Evolutionary conservation across 1,140 invertebrate species (phyloP).

Genomic region (Sweltsa coloradensis): DNA sequence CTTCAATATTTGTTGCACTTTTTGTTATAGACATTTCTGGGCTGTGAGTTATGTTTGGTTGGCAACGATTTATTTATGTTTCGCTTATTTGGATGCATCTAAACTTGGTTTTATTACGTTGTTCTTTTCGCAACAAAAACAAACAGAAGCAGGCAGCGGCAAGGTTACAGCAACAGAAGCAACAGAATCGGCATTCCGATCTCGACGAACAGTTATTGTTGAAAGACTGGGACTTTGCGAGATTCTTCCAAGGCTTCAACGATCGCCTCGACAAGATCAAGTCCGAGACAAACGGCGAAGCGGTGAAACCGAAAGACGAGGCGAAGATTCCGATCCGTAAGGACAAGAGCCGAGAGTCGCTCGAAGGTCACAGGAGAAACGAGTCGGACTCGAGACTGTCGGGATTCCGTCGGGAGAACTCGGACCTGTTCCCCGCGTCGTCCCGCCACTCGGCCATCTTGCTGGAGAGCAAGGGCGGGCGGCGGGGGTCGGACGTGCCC

Average conservation of each 20-base stretch:
- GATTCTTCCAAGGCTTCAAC: slow-evolving; percentile 57
- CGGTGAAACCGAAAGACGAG: background rate
- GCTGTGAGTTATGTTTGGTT: background rate
- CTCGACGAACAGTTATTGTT: slow-evolving; percentile 58
- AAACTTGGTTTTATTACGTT: slow-evolving; percentile 1
- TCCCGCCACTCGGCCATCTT: slow-evolving; percentile 61
- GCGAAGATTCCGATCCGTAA: background rate
- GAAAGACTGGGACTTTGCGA: slow-evolving; percentile 71
- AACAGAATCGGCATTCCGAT: slow-evolving; percentile 34
- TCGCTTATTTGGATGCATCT: background rate
- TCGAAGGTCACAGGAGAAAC: slow-evolving; percentile 15
- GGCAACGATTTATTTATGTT: background rate
- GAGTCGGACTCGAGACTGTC: slow-evolving; percentile 52
- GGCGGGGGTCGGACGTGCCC: slow-evolving; percentile 17
- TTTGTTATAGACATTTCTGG: background rate
- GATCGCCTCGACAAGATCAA: slow-evolving; percentile 22
- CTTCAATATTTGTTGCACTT: background rate
- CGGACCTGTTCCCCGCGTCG: slow-evolving; percentile 60
- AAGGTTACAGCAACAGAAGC: slow-evolving; percentile 1
- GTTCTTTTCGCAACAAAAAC: slow-evolving; percentile 2
- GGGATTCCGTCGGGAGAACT: slow-evolving; percentile 60
- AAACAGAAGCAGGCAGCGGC: slow-evolving; percentile 4
- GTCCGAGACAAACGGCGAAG: slow-evolving; percentile 15
- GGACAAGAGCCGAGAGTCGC: background rate
- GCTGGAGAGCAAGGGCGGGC: slow-evolving; percentile 33